Evolutionary conservation across 1,140 invertebrate genomes (phyloP), one percentile per base, ranked within the genome.

Genomic region (Eurosta solidaginis): DNA sequence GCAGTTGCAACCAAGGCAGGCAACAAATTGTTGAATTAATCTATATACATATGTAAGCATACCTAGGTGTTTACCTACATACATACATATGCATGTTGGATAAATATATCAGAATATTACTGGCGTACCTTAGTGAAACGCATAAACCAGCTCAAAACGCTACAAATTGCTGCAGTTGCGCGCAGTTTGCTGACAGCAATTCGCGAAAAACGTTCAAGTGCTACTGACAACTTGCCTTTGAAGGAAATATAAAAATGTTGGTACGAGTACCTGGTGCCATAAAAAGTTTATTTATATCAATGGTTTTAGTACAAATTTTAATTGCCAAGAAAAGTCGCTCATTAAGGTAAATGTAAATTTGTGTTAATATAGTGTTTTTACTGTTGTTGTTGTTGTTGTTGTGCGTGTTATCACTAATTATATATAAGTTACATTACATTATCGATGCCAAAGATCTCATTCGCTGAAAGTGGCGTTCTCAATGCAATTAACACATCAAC

Each of bases 401-500:
- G 59, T 68, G 59, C 59, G 17, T 68, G 59, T 33, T 68, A 68
- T 22, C 59, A 75, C 59, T 40, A 59, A 68, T 68, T 68, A 68
- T n/a, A n/a, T n/a, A n/a, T 20, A 36, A 68, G 59, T 68, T 68
- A 33, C 59, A 36, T 68, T n/a, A 12, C 59, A n/a, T 33, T 68
- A 68, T 68, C 59, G 33, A 40, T 22, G 17, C 9, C 29, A 33
- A 68, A 59, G 54, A 59, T 59, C 54, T 33, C 29, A 59, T 59
- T 29, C 54, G 54, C n/a, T 36, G 14, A 59, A 59, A 68, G 59
- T 20, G n/a, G n/a, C n/a, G 59, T 40, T 68, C 59, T 40, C 59
- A 68, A 68, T n/a, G 59, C 59, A 68, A 68, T 68, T 68, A 68
- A 68, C 59, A 68, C 59, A 68, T 68, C 59, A 68, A 68, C 59